Evolutionary conservation across 2,113 vertebrate species (phyloP).

Genomic region (Tamias sibiricus): DNA sequence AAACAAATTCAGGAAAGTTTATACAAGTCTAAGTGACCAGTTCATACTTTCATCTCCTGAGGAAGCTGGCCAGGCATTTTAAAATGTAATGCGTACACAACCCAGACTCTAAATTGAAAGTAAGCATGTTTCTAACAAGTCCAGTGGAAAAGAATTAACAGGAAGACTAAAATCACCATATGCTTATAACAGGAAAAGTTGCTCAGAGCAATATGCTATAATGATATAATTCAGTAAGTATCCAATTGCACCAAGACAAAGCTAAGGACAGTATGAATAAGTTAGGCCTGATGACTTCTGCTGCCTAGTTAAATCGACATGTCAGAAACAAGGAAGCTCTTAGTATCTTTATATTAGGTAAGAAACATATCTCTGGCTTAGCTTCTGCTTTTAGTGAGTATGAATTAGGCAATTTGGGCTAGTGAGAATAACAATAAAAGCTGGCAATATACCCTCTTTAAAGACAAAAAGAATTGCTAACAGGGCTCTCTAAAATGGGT

Average conservation of each 20-base stretch:
- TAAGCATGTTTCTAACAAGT: conserved; percentile 86
- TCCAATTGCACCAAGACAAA: conserved; percentile 85
- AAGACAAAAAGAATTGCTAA: neutral
- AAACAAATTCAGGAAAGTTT: conserved; percentile 80
- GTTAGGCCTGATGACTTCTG: conserved; percentile 72
- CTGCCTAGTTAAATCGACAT: conserved; percentile 81
- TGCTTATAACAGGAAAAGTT: conserved; percentile 84
- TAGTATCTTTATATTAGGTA: conserved; percentile 80
- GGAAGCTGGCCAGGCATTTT: conserved; percentile 82
- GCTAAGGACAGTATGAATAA: conserved; percentile 79
- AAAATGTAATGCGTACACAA: conserved; percentile 82
- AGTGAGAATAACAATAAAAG: neutral
- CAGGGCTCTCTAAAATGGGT: neutral
- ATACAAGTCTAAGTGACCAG: conserved; percentile 65
- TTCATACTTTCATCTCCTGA: conserved; percentile 75
- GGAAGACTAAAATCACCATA: conserved; percentile 86
- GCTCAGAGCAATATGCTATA: conserved; percentile 84
- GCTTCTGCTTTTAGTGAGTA: conserved; percentile 36
- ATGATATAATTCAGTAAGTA: conserved; percentile 87
- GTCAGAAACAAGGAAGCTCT: conserved; percentile 78
- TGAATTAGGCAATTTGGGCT: neutral
- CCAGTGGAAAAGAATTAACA: conserved; percentile 88
- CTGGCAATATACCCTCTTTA: neutral
- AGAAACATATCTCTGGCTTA: conserved; percentile 76
- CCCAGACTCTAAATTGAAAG: conserved; percentile 83